Conservation (phyloP, 1,140 invertebrate species). For the Eupristina koningsbergeri region DNA sequence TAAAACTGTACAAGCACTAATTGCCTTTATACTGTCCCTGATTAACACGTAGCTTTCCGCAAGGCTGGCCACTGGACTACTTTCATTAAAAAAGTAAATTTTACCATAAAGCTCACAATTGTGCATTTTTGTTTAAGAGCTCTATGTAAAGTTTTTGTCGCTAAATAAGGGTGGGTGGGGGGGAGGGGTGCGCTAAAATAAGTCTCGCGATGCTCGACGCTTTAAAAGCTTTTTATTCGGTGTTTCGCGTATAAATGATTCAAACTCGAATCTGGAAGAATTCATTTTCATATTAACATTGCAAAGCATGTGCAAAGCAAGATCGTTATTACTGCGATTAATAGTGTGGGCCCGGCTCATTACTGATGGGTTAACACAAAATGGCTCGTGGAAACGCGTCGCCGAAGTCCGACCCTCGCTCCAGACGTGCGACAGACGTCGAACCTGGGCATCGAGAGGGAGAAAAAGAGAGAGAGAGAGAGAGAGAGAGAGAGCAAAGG, state of each 20-base stretch:
- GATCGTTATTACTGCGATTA: neutral
- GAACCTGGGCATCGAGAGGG: no score
- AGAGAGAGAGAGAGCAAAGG: conserved; percentile 6
- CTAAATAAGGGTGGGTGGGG: no score
- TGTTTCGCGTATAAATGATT: neutral
- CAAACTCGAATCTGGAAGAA: neutral
- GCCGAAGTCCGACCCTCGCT: neutral
- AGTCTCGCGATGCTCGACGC: neutral
- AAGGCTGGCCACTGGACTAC: no score
- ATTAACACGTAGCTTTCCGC: no score
- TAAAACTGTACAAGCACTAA: no score
- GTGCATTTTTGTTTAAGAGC: no score
- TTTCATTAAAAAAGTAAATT: no score
- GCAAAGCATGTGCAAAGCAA: neutral
- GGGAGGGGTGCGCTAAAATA: neutral
- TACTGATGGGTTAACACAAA: neutral
- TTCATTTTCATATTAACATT: neutral
- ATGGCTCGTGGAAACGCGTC: neutral
- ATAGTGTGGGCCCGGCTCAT: neutral
- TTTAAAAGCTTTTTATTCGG: neutral
- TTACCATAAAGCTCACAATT: no score
- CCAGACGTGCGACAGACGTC: neutral
- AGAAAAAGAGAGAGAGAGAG: neutral
- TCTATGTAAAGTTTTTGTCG: no score
- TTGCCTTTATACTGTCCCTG: no score